Evolutionary conservation across 1,140 invertebrate genomes (phyloP).

Genomic region (Meloidogyne chitwoodi): DNA sequence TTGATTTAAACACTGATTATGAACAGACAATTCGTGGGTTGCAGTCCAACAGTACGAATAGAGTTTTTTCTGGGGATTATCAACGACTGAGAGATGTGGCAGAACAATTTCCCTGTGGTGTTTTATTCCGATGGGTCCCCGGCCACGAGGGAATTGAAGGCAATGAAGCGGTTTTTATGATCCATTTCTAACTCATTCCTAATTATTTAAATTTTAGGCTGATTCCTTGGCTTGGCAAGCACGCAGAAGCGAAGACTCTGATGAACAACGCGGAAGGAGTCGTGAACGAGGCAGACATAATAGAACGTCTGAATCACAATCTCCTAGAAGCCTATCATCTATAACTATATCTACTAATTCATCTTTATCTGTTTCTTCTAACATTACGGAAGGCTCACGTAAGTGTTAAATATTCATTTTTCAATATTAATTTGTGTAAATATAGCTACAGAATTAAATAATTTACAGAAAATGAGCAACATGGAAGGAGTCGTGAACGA

Average conservation of each 20-base stretch:
- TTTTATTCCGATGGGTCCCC: background rate
- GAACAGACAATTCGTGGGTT: background rate
- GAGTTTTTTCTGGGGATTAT: background rate
- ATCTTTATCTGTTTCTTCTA: background rate
- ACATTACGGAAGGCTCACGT: background rate
- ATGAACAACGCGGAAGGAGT: background rate
- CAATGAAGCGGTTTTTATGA: background rate
- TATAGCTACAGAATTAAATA: no score
- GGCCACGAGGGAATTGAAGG: background rate
- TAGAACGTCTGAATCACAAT: background rate
- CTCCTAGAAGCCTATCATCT: background rate
- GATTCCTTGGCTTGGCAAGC: background rate
- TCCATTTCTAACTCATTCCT: background rate
- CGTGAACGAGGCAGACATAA: background rate
- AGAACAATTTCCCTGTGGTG: background rate
- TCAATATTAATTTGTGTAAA: no score
- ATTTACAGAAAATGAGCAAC: no score
- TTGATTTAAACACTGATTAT: background rate
- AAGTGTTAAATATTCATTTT: background rate
- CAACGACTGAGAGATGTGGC: background rate
- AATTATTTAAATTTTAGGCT: background rate
- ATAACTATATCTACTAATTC: background rate
- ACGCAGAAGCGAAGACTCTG: background rate
- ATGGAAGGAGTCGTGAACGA: background rate
- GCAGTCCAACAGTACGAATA: background rate